phyloP scores from a whole-genome alignment of 2,113 vertebrate species.

The Genyomyrus donnyi region DNA sequence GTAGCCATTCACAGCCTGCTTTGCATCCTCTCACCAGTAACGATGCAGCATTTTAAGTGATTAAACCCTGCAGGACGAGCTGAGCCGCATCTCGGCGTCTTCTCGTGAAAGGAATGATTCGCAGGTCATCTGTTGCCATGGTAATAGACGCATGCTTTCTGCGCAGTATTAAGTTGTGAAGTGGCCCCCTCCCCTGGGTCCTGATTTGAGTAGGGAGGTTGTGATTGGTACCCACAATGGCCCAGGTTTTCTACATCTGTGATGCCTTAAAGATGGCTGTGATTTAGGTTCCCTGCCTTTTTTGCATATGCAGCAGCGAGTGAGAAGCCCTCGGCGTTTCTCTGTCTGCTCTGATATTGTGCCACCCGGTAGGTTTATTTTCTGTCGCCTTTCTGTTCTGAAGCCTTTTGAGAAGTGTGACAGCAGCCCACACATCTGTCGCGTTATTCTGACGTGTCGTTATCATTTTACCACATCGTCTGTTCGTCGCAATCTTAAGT shows the following conservation, averaged over 20 bases:
- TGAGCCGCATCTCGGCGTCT: neutral
- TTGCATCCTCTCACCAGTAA: neutral
- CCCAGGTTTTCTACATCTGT: neutral
- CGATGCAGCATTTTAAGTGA: neutral
- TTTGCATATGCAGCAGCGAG: neutral
- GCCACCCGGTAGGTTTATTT: neutral
- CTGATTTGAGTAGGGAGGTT: neutral
- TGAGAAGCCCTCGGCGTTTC: neutral
- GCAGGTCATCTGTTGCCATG: neutral
- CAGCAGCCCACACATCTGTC: neutral
- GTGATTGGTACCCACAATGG: neutral
- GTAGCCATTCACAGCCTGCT: neutral
- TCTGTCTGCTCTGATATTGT: neutral
- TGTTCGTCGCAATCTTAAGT: neutral
- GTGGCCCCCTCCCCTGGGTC: neutral
- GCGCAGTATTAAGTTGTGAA: neutral
- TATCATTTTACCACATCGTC: neutral
- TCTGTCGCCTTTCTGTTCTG: conserved; percentile 21
- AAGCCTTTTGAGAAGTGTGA: neutral
- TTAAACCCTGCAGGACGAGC: neutral
- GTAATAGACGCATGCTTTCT: neutral
- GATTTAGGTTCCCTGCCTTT: neutral
- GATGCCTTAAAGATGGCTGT: neutral
- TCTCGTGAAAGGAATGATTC: neutral
- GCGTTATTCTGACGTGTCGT: neutral